These are phyloP conservation scores for Bombus impatiens DNA, from an alignment of 1,140 invertebrate species.

Conservation along the genomic window DNA sequence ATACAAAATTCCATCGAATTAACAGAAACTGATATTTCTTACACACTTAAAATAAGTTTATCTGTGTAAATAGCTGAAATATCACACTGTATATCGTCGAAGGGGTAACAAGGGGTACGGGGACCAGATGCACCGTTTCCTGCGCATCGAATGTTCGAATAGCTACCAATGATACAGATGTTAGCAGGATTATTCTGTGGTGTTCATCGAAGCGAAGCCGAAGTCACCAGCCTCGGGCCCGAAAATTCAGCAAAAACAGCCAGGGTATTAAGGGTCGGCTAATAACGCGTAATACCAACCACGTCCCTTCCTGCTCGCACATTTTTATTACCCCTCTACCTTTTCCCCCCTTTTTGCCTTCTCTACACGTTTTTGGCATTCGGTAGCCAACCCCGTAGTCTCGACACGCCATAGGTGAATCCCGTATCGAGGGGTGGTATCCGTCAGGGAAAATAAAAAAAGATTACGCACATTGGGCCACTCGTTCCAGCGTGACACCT, in stretches of 20 bases:
- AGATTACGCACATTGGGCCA: slow-evolving; percentile 68
- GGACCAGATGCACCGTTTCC: slow-evolving; percentile 71
- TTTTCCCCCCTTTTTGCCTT: background rate
- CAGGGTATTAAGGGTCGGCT: slow-evolving; percentile 77
- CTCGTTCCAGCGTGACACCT: slow-evolving; percentile 78
- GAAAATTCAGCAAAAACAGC: slow-evolving; percentile 58
- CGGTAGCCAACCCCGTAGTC: background rate
- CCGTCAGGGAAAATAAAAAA: slow-evolving; percentile 31
- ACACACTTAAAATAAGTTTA: too few species aligned
- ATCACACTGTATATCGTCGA: too few species aligned
- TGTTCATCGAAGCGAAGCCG: slow-evolving; percentile 60
- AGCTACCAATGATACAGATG: slow-evolving; percentile 78
- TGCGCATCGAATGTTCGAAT: slow-evolving; percentile 69
- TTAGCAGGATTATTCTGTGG: slow-evolving; percentile 62
- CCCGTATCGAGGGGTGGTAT: slow-evolving; percentile 37
- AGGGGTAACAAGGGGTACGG: background rate
- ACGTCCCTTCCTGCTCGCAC: slow-evolving; percentile 40
- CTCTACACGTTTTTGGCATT: slow-evolving; percentile 1
- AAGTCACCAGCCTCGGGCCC: slow-evolving; percentile 55
- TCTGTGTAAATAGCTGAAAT: too few species aligned
- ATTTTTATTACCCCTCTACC: slow-evolving; percentile 46
- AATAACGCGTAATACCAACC: slow-evolving; percentile 77
- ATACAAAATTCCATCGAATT: too few species aligned
- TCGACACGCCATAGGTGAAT: slow-evolving; percentile 67
- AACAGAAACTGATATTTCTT: too few species aligned